Evolutionary conservation across 2,888 invertebrate genomes (phyloP).

Genomic region (Orthosia gothica): DNA sequence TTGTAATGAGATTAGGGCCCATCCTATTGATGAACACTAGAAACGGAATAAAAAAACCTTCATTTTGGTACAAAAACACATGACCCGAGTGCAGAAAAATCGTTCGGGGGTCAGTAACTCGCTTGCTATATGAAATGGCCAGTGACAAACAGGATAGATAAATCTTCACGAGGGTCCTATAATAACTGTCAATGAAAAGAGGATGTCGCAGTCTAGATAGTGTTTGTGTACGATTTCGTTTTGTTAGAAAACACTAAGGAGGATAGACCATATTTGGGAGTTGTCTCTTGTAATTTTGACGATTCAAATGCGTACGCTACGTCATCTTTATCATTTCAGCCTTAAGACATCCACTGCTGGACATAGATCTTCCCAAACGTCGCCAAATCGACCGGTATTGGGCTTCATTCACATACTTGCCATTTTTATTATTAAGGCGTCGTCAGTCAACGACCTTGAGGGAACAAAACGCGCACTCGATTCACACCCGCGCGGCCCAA

Average conservation of each 20-base stretch:
- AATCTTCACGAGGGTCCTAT: background rate
- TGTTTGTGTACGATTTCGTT: too few relatives aligned
- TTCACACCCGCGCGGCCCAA: too few relatives aligned
- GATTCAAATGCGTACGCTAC: background rate
- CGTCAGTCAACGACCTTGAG: too few relatives aligned
- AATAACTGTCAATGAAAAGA: background rate
- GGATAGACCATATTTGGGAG: background rate
- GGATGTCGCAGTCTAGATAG: background rate
- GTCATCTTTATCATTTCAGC: background rate
- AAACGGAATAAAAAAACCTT: too few relatives aligned
- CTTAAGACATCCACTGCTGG: background rate
- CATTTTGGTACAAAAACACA: background rate
- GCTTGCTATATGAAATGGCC: background rate
- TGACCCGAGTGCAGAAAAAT: background rate
- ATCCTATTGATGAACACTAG: too few relatives aligned
- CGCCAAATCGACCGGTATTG: background rate
- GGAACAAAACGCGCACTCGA: too few relatives aligned
- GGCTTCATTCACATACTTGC: background rate
- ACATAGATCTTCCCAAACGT: background rate
- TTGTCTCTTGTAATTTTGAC: background rate
- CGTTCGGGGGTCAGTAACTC: background rate
- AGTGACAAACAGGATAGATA: background rate
- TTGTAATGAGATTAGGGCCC: too few relatives aligned
- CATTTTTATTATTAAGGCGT: too few relatives aligned
- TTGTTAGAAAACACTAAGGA: background rate